A percentile compares a stretch with the other conserved stretches of the same genome.
phyloP scores from a whole-genome alignment of 2,113 vertebrate genomes.

The Pedionomus torquatus region DNA sequence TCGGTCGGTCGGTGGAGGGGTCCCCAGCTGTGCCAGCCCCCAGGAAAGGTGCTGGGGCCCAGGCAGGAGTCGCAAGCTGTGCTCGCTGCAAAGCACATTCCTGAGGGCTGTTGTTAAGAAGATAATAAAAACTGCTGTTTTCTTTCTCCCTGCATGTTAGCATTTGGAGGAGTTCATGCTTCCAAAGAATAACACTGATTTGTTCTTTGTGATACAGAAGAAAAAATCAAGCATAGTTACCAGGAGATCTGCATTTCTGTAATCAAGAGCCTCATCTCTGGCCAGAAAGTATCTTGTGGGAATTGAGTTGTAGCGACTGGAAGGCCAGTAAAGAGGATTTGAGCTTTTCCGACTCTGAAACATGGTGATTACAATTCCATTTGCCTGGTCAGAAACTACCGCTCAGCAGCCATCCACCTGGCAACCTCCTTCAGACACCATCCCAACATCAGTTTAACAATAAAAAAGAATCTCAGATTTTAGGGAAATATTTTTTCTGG shows the following conservation, averaged over 20 bases:
- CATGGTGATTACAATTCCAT: not conserved
- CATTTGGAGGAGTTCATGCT: not conserved
- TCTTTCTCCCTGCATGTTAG: not conserved
- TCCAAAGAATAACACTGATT: not conserved
- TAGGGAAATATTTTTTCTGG: not conserved
- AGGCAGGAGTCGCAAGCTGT: not conserved
- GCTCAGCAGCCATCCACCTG: not conserved
- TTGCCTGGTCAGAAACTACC: not conserved
- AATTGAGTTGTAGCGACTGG: not conserved
- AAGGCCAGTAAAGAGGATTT: not conserved
- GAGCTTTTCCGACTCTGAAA: constrained; percentile 8
- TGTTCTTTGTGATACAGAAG: rapidly evolving
- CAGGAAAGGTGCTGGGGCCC: not conserved
- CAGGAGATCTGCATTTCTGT: not conserved
- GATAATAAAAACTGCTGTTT: not conserved
- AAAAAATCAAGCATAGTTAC: not conserved
- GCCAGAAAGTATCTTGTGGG: not conserved
- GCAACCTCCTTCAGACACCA: not conserved
- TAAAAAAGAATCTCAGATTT: not conserved
- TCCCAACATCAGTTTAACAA: not conserved
- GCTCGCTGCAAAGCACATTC: not conserved
- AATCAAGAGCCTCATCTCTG: not conserved
- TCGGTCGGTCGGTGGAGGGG: rapidly evolving
- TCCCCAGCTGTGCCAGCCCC: not conserved
- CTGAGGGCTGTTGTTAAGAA: not conserved